Evolutionary conservation across 64 coral and sea anemone species (phyloP).

Genomic region (Astreopora myriophthalma): DNA sequence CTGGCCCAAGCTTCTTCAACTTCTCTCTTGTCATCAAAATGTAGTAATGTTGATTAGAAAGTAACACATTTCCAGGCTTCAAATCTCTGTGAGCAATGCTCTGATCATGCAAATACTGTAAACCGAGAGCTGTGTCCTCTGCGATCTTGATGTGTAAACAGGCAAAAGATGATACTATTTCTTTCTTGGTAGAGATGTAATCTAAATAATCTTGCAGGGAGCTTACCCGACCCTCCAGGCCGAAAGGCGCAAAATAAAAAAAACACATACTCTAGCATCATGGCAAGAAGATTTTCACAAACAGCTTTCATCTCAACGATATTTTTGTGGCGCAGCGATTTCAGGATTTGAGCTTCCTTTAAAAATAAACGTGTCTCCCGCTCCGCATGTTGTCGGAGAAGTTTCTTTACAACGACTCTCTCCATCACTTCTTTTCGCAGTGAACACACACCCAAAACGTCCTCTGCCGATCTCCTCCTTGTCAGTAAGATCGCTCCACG

Average conservation of each 20-base stretch:
- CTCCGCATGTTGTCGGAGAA: slow-evolving; percentile 42
- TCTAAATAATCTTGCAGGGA: slow-evolving; percentile 64
- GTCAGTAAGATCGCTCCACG: background rate
- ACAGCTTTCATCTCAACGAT: slow-evolving; percentile 61
- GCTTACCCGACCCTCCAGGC: slow-evolving; percentile 24
- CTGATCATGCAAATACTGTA: slow-evolving; percentile 47
- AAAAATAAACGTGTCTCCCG: slow-evolving; percentile 37
- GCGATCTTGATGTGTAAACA: slow-evolving; percentile 37
- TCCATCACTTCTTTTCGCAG: slow-evolving; percentile 10
- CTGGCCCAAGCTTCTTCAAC: slow-evolving; percentile 6
- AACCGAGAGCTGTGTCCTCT: slow-evolving; percentile 37
- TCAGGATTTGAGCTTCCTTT: slow-evolving; percentile 61
- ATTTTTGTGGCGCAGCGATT: slow-evolving; percentile 20
- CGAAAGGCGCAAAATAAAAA: slow-evolving; percentile 65
- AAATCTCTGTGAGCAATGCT: slow-evolving; percentile 68
- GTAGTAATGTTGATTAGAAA: slow-evolving; percentile 78
- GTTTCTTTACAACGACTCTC: slow-evolving; percentile 55
- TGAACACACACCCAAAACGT: slow-evolving; percentile 15
- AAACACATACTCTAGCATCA: slow-evolving; percentile 74
- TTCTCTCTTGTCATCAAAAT: background rate
- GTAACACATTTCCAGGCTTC: slow-evolving; percentile 74
- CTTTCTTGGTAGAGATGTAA: background rate
- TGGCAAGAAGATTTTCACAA: slow-evolving; percentile 45
- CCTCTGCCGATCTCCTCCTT: slow-evolving; percentile 8
- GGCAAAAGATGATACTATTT: background rate